Conservation (phyloP, 2,113 vertebrate genomes). For the Paradoxurus hermaphroditus region DNA sequence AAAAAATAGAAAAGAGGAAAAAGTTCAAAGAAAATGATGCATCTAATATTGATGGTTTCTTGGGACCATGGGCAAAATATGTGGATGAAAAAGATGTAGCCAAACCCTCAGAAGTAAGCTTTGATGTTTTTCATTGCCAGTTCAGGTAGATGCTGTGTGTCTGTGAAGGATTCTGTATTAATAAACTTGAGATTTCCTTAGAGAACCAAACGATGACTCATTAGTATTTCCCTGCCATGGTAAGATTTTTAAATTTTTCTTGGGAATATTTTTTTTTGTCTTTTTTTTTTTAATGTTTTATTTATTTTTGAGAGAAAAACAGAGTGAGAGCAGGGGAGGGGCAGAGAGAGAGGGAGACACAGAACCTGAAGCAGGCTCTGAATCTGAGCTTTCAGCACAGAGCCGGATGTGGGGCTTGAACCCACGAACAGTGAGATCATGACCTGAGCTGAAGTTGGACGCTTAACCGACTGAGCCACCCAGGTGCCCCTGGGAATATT, state of each 20-base stretch:
- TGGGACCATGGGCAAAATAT: constrained; percentile 98
- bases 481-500: no score
- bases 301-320: no score
- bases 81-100: constrained; percentile 95
- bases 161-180: neutral
- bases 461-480: no score
- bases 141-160: neutral
- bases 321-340: no score
- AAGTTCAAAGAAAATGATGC: constrained; percentile 97
- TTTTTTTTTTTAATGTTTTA: no score
- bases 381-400: no score
- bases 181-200: constrained; percentile 31
- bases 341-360: no score
- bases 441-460: no score
- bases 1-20: constrained; percentile 94
- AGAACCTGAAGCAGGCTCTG: no score
- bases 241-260: constrained; percentile 23
- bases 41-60: constrained; percentile 93
- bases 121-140: neutral
- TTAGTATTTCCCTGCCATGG: constrained; percentile 19
- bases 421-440: no score
- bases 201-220: constrained; percentile 11
- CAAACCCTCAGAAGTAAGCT: constrained; percentile 95
- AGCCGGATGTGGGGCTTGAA: no score
- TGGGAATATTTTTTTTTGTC: neutral